Evolutionary conservation across 2,113 vertebrate genomes (phyloP), one percentile per base, ranked within the genome.

Genomic region (Psilopogon haemacephalus): DNA sequence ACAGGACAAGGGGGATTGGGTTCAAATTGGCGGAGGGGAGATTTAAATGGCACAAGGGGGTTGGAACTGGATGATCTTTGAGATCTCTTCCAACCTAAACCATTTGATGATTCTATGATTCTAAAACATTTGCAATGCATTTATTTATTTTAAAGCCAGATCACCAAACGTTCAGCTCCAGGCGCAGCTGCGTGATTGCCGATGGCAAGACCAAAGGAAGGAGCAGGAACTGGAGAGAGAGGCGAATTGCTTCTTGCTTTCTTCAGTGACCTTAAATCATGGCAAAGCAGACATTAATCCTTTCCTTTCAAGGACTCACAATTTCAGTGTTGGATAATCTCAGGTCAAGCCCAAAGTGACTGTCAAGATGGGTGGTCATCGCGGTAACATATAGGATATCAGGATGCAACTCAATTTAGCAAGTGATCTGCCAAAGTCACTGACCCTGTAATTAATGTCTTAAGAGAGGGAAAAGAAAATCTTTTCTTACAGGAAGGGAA

Each of bases 321-420:
- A 72, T 85, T 91, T 92, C 75, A 37, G 40, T 87, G 78, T 69
- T 92, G 58, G 84, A 89, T 83, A 93, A 85, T 90, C 86, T 87
- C 83, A 83, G 81, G 68, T 92, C 86, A 96, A 96, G 74, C 74
- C 68, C 40, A 86, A 86, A 92, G 26, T 26, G 56, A 64, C 56
- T 94, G 91, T 95, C 93, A 95, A 94, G 89, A 68, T 96, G 95
- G 95, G 94, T 96, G 93, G 91, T 69, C 87, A 94, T 85, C 64
- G 50, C 87, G 86, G 68, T 94, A 95, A 96, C 91, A 94, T 87
- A 89, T 60, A 89, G 82, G 89, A 89, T 94, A 91, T 94, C 46
- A 4, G 87, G 84, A 94, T 94, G 94, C 91, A 88, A 77, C 94
- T 91, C 79, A 71, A 70, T 94, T 94, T 94, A 91, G 87, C 93